Conservation (phyloP, 2,888 invertebrate genomes). For the Eustalomyia histrio region DNA sequence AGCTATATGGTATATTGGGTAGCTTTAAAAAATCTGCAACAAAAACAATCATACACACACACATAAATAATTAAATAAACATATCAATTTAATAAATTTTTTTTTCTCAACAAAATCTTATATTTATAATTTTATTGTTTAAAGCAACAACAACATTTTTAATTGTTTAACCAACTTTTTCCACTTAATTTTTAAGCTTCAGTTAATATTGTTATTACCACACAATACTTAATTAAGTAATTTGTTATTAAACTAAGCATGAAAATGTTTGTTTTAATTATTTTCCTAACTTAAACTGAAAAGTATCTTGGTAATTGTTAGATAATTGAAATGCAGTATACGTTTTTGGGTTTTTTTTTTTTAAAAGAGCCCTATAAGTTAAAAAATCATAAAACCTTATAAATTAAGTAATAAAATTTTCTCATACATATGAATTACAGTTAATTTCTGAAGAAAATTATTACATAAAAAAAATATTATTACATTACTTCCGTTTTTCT, state of each 20-base stretch:
- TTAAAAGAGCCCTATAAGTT: not conserved
- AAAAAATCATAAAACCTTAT: not conserved
- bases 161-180: not conserved
- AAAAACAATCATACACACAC: no score
- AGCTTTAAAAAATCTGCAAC: no score
- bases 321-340: not conserved
- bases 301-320: conserved; percentile 21
- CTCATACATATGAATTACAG: not conserved
- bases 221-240: not conserved
- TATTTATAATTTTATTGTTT: not conserved
- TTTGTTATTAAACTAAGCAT: conserved; percentile 5
- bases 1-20: no score
- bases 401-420: not conserved
- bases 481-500: not conserved
- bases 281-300: conserved; percentile 1
- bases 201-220: not conserved
- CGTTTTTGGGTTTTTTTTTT: no score
- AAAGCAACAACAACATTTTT: not conserved
- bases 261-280: not conserved
- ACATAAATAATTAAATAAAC: not conserved
- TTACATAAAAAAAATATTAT: conserved; percentile 34
- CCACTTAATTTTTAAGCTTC: not conserved
- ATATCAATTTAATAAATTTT: not conserved
- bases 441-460: conserved; percentile 34
- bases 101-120: not conserved